Base-by-base conservation (phyloP, 1,140 invertebrate genomes). In the Drosophila nikananu region DNA sequence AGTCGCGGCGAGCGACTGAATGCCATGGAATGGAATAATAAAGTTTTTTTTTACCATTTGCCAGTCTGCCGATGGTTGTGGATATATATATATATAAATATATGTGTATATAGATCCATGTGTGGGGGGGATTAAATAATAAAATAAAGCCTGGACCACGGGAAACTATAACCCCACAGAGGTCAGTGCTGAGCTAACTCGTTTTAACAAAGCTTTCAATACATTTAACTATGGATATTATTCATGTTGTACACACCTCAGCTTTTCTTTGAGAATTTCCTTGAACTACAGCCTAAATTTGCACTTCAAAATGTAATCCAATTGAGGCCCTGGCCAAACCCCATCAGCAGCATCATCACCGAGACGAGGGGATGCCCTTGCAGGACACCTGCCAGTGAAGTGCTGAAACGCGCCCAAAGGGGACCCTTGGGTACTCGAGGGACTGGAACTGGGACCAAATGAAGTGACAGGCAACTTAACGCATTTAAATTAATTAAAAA, bases 401-500 rank as follows among this genome's bases (percentile, higher is more conserved):
- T 74, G 71, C 30, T 17, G 68, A 74, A 61, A 73, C 68, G 71
- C 73, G 21, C 37, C 52, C 52, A 6, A 44, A 51, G 44, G 23
- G 27, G 27, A 27, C 27, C 30, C 30, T 9, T 30, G 30, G 8
- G 30, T 9, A 5, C 27, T 30, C 7, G 27, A 30, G 27, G 27
- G 25, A 27, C 25, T 27, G 44, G n/a, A n/a, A 15, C 46, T 25
- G 78, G 62, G 77, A 64, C 84, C 86, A 89, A 90, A 90, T 89
- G 81, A 89, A 89, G 84, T 89, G 84, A 87, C 84, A 89, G 87
- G 84, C 84, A 89, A 89, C 86, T 90, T 89, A 89, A 86, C 81
- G 86, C 86, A 89, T 89, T 89, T 89, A 89, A 89, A 89, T 89
- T 89, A 89, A 89, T 89, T 89, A 89, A 89, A 89, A 89, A 89